Conservation (phyloP, 1,140 invertebrate species). For the Euwallacea fornicatus region DNA sequence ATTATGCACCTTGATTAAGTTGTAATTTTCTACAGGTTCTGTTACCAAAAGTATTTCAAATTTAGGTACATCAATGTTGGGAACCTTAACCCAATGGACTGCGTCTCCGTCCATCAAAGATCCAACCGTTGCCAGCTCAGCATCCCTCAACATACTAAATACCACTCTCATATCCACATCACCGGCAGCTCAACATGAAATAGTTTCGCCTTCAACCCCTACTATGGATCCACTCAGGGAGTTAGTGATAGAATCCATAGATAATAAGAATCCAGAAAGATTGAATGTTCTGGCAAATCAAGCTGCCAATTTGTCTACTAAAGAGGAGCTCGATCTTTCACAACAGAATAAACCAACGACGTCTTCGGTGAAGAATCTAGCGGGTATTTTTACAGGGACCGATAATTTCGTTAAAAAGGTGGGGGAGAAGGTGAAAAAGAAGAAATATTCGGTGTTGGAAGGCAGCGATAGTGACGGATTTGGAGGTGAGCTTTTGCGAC, state of each 20-base stretch:
- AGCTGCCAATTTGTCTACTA: conserved; percentile 54
- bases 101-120: conserved; percentile 37
- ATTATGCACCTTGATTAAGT: too few relatives aligned
- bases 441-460: conserved; percentile 56
- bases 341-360: conserved; percentile 31
- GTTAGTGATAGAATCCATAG: conserved; percentile 57
- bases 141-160: too few relatives aligned
- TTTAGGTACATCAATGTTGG: conserved; percentile 43
- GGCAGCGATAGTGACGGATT: conserved; percentile 68
- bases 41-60: too few relatives aligned
- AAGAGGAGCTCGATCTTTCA: conserved; percentile 45
- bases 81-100: conserved; percentile 43
- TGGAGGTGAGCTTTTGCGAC: conserved; percentile 50
- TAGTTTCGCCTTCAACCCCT: background rate
- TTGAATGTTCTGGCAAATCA: conserved; percentile 56
- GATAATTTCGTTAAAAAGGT: conserved; percentile 53
- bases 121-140: too few relatives aligned
- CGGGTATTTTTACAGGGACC: conserved; percentile 52
- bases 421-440: conserved; percentile 55
- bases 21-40: too few relatives aligned
- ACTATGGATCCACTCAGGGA: conserved; percentile 59
- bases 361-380: conserved; percentile 47
- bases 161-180: too few relatives aligned
- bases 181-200: too few relatives aligned
- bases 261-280: conserved; percentile 53